Conservation (phyloP, 2,888 invertebrate genomes). For the Esperia sulphurella region DNA sequence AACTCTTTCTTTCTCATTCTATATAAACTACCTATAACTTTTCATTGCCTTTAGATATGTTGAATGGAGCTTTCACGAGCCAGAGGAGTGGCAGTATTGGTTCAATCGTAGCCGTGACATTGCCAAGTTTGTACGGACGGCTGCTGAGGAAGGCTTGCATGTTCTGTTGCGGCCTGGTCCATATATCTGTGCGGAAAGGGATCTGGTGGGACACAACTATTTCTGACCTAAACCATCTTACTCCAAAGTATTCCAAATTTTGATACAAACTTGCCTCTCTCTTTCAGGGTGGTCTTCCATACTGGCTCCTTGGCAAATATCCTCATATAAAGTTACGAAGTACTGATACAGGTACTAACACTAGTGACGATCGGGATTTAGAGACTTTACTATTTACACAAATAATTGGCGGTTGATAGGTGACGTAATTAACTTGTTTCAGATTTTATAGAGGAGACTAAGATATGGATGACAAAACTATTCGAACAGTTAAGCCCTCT, state of each 20-base stretch:
- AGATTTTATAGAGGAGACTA: conserved; percentile 79
- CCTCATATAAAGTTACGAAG: conserved; percentile 83
- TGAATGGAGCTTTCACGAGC: conserved; percentile 94
- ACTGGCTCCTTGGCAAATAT: conserved; percentile 85
- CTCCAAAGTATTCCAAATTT: too few species aligned
- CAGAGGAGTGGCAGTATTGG: conserved; percentile 82
- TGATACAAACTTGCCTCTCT: too few species aligned
- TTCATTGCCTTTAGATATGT: conserved; percentile 81
- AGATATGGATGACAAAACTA: conserved; percentile 73
- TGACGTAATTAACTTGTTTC: conserved; percentile 17
- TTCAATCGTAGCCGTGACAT: conserved; percentile 85
- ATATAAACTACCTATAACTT: too few species aligned
- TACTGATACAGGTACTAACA: conserved; percentile 76
- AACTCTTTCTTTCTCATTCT: too few species aligned
- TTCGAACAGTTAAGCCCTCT: conserved; percentile 65
- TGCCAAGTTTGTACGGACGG: conserved; percentile 83
- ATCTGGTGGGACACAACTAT: conserved; percentile 64
- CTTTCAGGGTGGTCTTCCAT: conserved; percentile 87
- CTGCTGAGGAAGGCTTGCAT: conserved; percentile 86
- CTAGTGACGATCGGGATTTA: too few species aligned
- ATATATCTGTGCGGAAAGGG: conserved; percentile 95
- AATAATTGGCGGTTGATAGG: too few species aligned
- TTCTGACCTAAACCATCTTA: too few species aligned
- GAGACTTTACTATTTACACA: too few species aligned
- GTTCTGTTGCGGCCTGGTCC: conserved; percentile 93